These are phyloP conservation scores for Polyodon spathula DNA, from an alignment of 2,113 vertebrate genomes.

Conservation along the genomic window DNA sequence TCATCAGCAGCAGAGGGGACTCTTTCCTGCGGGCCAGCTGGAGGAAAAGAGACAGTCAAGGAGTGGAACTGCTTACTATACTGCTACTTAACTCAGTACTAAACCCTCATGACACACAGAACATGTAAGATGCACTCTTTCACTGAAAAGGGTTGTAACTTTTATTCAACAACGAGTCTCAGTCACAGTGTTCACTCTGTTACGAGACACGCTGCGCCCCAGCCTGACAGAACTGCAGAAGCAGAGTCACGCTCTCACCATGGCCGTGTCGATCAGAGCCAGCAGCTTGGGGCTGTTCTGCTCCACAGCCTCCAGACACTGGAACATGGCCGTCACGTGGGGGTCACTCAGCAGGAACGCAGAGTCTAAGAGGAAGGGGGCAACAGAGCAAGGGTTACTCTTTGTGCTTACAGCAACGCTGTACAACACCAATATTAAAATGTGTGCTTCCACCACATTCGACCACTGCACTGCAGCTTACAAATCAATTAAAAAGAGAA, in stretches of 20 bases:
- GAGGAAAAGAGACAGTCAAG: neutral
- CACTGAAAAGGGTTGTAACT: too few relatives aligned
- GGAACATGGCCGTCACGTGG: conserved; percentile 90
- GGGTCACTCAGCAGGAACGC: conserved; percentile 86
- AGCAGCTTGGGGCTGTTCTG: conserved; percentile 90
- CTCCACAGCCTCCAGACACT: conserved; percentile 94
- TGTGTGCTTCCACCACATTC: too few relatives aligned
- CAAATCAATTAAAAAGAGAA: too few relatives aligned
- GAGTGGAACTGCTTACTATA: neutral
- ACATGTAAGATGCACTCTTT: too few relatives aligned
- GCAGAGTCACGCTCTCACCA: conserved; percentile 50
- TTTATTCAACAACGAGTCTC: too few relatives aligned
- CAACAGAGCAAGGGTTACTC: neutral
- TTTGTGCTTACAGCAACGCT: too few relatives aligned
- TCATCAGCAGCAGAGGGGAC: conserved; percentile 51
- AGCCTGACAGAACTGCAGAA: neutral
- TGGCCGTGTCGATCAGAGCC: conserved; percentile 80
- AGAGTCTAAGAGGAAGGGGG: conserved; percentile 52
- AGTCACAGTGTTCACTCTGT: too few relatives aligned
- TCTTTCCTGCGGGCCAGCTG: conserved; percentile 72
- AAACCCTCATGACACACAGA: too few relatives aligned
- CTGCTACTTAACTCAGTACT: too few relatives aligned
- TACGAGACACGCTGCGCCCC: neutral
- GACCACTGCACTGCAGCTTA: too few relatives aligned
- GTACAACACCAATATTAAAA: too few relatives aligned